phyloP scores from a whole-genome alignment of 2,797 vertebrate species.

The Myripristis murdjan region DNA sequence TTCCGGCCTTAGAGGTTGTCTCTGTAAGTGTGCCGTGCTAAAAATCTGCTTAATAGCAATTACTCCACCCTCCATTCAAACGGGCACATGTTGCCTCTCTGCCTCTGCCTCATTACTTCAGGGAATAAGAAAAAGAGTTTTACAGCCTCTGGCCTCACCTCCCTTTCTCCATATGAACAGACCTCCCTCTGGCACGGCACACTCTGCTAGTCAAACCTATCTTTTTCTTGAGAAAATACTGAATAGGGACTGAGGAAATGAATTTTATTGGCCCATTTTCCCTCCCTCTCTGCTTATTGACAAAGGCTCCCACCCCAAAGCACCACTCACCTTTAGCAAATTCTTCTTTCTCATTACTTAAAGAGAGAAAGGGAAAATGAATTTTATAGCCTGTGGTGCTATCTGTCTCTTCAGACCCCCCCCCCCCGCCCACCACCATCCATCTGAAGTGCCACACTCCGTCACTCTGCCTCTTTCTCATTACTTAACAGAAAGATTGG shows the following conservation, averaged over 20 bases:
- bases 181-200: constrained; percentile 66
- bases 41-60: constrained; percentile 78
- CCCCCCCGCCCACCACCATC: constrained; percentile 11
- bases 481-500: constrained; percentile 80
- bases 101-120: constrained; percentile 60
- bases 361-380: constrained; percentile 59
- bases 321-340: constrained; percentile 43
- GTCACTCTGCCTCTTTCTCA: constrained; percentile 63
- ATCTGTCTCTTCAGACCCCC: constrained; percentile 49
- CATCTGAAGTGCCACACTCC: constrained; percentile 59
- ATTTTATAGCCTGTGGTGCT: constrained; percentile 73
- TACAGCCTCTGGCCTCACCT: constrained; percentile 73
- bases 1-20: constrained; percentile 37
- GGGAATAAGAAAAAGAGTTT: constrained; percentile 70
- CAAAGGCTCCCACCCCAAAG: constrained; percentile 33
- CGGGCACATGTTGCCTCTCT: constrained; percentile 73
- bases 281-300: constrained; percentile 66
- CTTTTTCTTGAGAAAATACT: constrained; percentile 58
- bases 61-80: constrained; percentile 79
- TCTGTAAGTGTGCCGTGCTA: constrained; percentile 45
- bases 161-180: constrained; percentile 76
- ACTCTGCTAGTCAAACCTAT: constrained; percentile 55
- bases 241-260: constrained; percentile 61
- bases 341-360: constrained; percentile 69
- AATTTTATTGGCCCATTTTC: constrained; percentile 75